Evolutionary conservation across 2,888 invertebrate species (phyloP).

Genomic region (Callosobruchus maculatus): DNA sequence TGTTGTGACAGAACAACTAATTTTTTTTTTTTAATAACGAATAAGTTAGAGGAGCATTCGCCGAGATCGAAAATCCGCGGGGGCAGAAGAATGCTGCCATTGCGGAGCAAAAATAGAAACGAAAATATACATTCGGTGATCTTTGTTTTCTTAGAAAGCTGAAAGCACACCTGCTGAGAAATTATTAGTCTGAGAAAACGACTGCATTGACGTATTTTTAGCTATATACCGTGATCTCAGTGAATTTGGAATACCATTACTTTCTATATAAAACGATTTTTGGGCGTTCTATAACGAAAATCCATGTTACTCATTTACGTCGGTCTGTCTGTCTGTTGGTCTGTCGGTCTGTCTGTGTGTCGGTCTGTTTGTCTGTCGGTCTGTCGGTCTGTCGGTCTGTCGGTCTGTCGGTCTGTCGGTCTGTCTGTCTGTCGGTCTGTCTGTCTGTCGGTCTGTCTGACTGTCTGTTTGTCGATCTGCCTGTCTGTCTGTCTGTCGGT

Average conservation of each 20-base stretch:
- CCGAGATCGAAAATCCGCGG: not conserved
- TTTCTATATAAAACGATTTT: not conserved
- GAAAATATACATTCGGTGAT: not conserved
- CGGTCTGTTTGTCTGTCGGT: too few relatives aligned
- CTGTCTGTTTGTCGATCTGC: too few relatives aligned
- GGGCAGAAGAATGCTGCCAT: not conserved
- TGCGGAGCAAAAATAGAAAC: not conserved
- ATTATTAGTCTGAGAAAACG: not conserved
- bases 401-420: too few relatives aligned
- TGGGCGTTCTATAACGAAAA: too few relatives aligned
- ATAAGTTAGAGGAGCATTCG: not conserved
- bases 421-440: too few relatives aligned
- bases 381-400: too few relatives aligned
- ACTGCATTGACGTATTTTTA: not conserved
- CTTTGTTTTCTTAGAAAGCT: not conserved
- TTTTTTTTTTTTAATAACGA: not conserved
- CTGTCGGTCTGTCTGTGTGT: too few relatives aligned
- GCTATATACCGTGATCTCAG: not conserved
- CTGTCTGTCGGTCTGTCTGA: too few relatives aligned
- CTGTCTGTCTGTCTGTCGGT: too few relatives aligned
- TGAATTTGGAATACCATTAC: not conserved
- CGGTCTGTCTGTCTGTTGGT: too few relatives aligned
- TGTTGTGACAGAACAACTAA: not conserved
- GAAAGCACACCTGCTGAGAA: not conserved
- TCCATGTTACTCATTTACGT: too few relatives aligned